A percentile compares a stretch with the other conserved stretches of the same genome.
These are phyloP conservation scores for Panopea generosa DNA, from an alignment of 2,888 invertebrate species.

Conservation along the genomic window DNA sequence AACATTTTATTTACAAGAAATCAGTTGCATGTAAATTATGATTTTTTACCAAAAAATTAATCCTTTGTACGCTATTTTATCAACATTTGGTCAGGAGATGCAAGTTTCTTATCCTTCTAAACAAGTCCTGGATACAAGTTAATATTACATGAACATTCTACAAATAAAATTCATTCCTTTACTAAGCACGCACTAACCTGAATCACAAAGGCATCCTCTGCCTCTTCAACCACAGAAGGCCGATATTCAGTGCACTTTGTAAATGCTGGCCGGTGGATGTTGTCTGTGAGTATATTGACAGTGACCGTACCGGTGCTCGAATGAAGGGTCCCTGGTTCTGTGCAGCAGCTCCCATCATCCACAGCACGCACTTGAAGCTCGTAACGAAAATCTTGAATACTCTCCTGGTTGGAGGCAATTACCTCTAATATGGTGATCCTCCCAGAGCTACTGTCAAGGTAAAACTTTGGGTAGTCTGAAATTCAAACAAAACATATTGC, in stretches of 20 bases:
- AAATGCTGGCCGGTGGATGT: constrained; percentile 98
- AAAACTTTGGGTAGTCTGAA: constrained; percentile 65
- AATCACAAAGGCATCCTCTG: constrained; percentile 34
- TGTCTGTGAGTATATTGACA: constrained; percentile 98
- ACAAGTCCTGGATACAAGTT: no score
- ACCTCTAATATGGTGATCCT: constrained; percentile 74
- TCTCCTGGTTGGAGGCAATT: constrained; percentile 44
- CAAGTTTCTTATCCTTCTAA: no score
- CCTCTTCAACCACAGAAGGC: constrained; percentile 40
- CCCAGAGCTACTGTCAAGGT: constrained; percentile 80
- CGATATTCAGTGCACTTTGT: constrained; percentile 15
- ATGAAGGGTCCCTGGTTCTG: constrained; percentile 90
- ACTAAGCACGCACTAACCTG: no score
- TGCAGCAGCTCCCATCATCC: constrained; percentile 99
- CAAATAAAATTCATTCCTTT: no score
- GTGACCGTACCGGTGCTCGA: constrained; percentile 97
- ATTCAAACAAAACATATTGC: no score
- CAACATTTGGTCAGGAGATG: no score
- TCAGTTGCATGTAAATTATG: no score
- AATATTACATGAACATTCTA: no score
- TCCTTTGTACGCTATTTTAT: no score
- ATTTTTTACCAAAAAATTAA: no score
- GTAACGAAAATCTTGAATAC: constrained; percentile 87
- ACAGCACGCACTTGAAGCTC: constrained; percentile 97
- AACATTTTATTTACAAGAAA: no score